phyloP scores from a whole-genome alignment of 2,888 invertebrate species.

The Chloroclystis v-ata region DNA sequence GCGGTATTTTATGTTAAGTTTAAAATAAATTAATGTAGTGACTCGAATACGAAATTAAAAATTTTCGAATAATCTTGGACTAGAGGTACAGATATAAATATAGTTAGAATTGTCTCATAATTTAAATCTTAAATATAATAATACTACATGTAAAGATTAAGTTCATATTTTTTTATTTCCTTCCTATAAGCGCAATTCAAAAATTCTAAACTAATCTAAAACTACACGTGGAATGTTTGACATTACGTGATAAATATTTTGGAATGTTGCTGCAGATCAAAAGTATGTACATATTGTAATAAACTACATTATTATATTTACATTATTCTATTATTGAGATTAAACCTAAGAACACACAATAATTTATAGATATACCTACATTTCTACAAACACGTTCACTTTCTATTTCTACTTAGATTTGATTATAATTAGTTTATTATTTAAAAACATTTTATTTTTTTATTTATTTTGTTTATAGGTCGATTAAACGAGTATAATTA shows the following conservation, averaged over 20 bases:
- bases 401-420: neutral
- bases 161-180: neutral
- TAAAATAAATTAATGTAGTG: too few species aligned
- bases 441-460: too few species aligned
- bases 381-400: neutral
- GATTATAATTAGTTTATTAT: neutral
- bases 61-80: too few species aligned
- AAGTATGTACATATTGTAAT: conserved; percentile 40
- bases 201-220: neutral
- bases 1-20: too few species aligned
- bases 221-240: conserved; percentile 46
- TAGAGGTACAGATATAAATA: too few species aligned
- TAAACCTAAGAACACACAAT: conserved; percentile 6
- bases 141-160: neutral
- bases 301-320: conserved; percentile 10
- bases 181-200: neutral
- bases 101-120: too few species aligned
- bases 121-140: neutral
- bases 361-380: neutral
- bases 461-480: too few species aligned
- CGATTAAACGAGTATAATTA: too few species aligned
- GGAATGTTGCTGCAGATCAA: conserved; percentile 70
- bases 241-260: conserved; percentile 49
- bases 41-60: too few species aligned
- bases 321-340: conserved; percentile 1